Evolutionary conservation across 53 echinoderm and acorn worm species (phyloP).

Genomic region (Henricia sp.): DNA sequence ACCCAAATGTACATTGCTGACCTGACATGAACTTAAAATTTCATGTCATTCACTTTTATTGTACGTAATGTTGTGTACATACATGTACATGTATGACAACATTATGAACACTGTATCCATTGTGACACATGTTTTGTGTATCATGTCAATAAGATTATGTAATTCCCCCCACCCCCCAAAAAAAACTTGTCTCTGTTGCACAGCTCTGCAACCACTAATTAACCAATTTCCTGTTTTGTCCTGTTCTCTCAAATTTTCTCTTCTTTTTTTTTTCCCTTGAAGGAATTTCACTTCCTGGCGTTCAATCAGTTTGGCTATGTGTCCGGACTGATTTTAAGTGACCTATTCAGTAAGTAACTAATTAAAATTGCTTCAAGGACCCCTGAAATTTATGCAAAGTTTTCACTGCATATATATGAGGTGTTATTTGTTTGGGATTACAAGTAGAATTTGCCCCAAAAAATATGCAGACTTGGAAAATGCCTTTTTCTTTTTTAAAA

Average conservation of each 20-base stretch:
- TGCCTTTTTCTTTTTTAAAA: no score
- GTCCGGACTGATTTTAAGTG: slow-evolving; percentile 34
- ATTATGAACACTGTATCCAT: no score
- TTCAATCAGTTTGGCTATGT: slow-evolving; percentile 56
- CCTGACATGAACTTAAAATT: no score
- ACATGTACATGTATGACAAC: no score
- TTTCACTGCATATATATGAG: neutral
- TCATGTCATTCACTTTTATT: no score
- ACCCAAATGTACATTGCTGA: no score
- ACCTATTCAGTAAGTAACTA: slow-evolving; percentile 58
- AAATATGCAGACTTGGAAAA: no score
- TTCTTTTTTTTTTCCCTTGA: neutral
- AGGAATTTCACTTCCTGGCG: slow-evolving; percentile 67
- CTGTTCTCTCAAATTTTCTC: neutral
- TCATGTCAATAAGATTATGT: slow-evolving; percentile 28
- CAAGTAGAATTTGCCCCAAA: no score
- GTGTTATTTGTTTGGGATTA: neutral
- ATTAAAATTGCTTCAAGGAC: slow-evolving; percentile 22
- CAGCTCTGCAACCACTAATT: slow-evolving; percentile 24
- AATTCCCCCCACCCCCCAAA: slow-evolving; percentile 19
- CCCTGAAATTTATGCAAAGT: no score
- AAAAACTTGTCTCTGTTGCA: slow-evolving; percentile 23
- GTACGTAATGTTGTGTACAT: no score
- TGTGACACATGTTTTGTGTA: no score
- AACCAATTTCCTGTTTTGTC: slow-evolving; percentile 55